A percentile compares a stretch with the other conserved stretches of the same genome.
phyloP scores from a whole-genome alignment of 2,797 vertebrate species.

The Lates japonicus region DNA sequence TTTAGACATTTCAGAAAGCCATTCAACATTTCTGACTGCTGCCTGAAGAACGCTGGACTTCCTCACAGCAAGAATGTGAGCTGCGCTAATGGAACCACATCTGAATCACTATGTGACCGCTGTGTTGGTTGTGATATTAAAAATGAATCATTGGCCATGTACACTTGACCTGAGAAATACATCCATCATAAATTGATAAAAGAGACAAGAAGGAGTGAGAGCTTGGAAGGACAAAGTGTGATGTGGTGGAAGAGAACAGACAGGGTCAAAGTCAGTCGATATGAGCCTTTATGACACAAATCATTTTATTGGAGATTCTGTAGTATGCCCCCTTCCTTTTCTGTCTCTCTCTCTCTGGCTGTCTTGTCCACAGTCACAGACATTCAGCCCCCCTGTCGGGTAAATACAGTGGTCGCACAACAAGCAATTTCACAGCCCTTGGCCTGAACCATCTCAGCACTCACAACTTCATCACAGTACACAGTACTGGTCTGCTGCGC shows the following conservation, averaged over 20 bases:
- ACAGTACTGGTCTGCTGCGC: slow-evolving; percentile 24
- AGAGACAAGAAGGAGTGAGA: slow-evolving; percentile 21
- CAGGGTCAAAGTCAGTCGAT: slow-evolving; percentile 20
- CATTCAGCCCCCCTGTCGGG: slow-evolving; percentile 31
- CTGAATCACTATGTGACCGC: slow-evolving; percentile 39
- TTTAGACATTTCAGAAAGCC: slow-evolving; percentile 16
- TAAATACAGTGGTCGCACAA: slow-evolving; percentile 54
- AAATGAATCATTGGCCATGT: slow-evolving; percentile 49
- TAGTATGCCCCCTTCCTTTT: slow-evolving; percentile 9
- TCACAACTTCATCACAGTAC: slow-evolving; percentile 68
- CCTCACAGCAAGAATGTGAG: slow-evolving; percentile 25
- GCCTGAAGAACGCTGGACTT: slow-evolving; percentile 20
- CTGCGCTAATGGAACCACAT: slow-evolving; percentile 33
- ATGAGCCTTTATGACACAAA: slow-evolving; percentile 10
- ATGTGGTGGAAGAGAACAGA: slow-evolving; percentile 17
- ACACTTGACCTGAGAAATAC: slow-evolving; percentile 50
- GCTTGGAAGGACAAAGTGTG: slow-evolving; percentile 12
- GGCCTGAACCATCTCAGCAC: slow-evolving; percentile 68
- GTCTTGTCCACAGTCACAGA: slow-evolving; percentile 7
- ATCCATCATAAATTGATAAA: slow-evolving; percentile 48
- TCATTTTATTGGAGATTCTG: slow-evolving; percentile 20
- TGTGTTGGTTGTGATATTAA: slow-evolving; percentile 37
- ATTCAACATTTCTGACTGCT: slow-evolving; percentile 23
- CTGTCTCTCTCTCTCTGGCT: slow-evolving; percentile 1
- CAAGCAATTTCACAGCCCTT: slow-evolving; percentile 85